phyloP scores from a whole-genome alignment of 2,797 vertebrate species.

The Crypturellus tataupa region DNA sequence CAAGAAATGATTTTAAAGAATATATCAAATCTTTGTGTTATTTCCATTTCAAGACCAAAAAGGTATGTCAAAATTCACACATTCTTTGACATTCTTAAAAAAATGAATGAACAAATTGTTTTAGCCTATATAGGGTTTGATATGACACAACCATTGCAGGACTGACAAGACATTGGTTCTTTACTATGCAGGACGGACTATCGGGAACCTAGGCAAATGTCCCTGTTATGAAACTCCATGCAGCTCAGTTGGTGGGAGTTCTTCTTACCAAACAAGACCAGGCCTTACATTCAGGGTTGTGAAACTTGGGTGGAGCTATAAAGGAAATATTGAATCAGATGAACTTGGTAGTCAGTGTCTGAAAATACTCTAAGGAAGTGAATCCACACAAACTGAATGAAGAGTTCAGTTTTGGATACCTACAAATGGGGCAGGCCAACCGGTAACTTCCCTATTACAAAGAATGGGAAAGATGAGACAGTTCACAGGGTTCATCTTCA shows the following conservation, averaged over 20 bases:
- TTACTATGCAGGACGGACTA: constrained; percentile 10
- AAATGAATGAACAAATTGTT: not conserved
- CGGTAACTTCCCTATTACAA: not conserved
- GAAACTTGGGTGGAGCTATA: constrained; percentile 49
- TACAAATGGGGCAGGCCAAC: not conserved
- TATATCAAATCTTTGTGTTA: not conserved
- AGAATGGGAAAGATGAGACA: not conserved
- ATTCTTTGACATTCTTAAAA: not conserved
- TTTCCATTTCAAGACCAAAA: not conserved
- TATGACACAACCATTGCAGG: not conserved
- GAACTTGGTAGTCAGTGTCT: not conserved
- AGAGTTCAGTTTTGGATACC: not conserved
- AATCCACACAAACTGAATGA: not conserved
- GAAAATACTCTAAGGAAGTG: constrained; percentile 28
- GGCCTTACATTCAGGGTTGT: constrained; percentile 12
- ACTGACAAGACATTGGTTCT: not conserved
- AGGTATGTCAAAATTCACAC: not conserved
- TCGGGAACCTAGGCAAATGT: not conserved
- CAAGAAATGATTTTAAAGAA: not conserved
- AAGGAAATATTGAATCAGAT: constrained; percentile 3
- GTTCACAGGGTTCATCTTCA: not conserved
- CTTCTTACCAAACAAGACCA: constrained; percentile 34
- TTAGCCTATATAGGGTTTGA: not conserved
- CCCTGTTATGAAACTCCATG: constrained; percentile 52
- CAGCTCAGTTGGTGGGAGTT: constrained; percentile 12